Evolutionary conservation across 1,140 invertebrate species (phyloP).

Genomic region (Amyelois transitella): DNA sequence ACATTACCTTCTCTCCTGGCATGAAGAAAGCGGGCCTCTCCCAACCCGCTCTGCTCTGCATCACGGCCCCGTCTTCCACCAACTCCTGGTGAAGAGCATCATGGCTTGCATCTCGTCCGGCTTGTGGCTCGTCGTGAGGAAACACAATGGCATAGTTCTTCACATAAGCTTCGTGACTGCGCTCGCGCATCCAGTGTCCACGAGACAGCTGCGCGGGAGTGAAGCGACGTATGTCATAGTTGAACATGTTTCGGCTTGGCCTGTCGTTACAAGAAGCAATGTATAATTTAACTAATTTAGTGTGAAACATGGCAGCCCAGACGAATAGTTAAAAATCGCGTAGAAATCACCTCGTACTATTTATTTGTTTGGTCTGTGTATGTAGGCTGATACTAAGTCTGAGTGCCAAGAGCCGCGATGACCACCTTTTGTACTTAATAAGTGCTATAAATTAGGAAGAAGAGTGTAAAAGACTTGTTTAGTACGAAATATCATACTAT

Average conservation of each 20-base stretch:
- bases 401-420: too few species aligned
- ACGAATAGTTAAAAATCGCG: too few species aligned
- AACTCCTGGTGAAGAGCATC: conserved; percentile 76
- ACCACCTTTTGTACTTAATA: too few species aligned
- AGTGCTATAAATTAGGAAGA: too few species aligned
- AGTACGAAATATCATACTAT: too few species aligned
- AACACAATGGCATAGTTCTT: conserved; percentile 91
- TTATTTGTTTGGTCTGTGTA: too few species aligned
- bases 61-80: conserved; percentile 83
- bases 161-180: conserved; percentile 90
- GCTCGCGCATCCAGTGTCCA: conserved; percentile 83
- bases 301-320: too few species aligned
- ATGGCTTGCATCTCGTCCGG: conserved; percentile 78
- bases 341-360: too few species aligned
- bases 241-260: conserved; percentile 89
- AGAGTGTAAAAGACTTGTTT: too few species aligned
- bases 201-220: conserved; percentile 80
- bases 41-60: conserved; percentile 90
- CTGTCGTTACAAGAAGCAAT: conserved; percentile 45
- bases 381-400: too few species aligned
- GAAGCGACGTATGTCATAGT: conserved; percentile 88
- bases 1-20: conserved; percentile 62
- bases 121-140: conserved; percentile 89
- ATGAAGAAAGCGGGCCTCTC: conserved; percentile 86
- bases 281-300: too few species aligned